Percentiles rank a stretch among this genome's conserved stretches.
These are phyloP conservation scores for Pseudomyrmex dendroicus DNA, from an alignment of 1,140 invertebrate species.

Conservation along the genomic window DNA sequence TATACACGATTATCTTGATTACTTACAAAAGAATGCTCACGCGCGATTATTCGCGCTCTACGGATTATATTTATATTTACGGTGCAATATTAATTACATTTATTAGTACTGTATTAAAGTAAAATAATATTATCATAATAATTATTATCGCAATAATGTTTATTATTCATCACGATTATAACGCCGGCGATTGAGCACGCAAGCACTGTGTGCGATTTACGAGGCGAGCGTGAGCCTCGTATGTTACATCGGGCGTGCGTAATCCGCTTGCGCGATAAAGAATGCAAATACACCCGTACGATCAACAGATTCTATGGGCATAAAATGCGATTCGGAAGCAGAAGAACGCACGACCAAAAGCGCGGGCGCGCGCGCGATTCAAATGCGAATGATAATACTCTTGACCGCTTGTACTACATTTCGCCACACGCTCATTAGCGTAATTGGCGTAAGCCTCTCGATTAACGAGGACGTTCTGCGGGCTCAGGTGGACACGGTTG, in stretches of 20 bases:
- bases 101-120: constrained; percentile 41
- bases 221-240: not conserved
- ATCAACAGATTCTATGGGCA: constrained; percentile 15
- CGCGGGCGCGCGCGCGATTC: not conserved
- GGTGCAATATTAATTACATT: constrained; percentile 54
- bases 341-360: not conserved
- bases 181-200: constrained; percentile 12
- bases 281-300: constrained; percentile 32
- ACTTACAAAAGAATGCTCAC: not conserved
- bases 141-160: constrained; percentile 55
- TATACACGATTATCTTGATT: constrained; percentile 6
- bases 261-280: constrained; percentile 37
- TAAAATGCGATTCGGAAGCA: constrained; percentile 51
- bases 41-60: constrained; percentile 15
- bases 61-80: constrained; percentile 16
- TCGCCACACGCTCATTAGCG: constrained; percentile 60
- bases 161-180: constrained; percentile 42
- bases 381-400: constrained; percentile 57
- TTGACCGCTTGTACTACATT: constrained; percentile 47
- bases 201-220: constrained; percentile 27
- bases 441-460: constrained; percentile 71
- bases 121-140: constrained; percentile 39
- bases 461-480: constrained; percentile 68
- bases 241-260: constrained; percentile 28
- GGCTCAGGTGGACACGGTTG: constrained; percentile 9